phyloP scores from a whole-genome alignment of 2,888 invertebrate species.

The Ceramica pisi region DNA sequence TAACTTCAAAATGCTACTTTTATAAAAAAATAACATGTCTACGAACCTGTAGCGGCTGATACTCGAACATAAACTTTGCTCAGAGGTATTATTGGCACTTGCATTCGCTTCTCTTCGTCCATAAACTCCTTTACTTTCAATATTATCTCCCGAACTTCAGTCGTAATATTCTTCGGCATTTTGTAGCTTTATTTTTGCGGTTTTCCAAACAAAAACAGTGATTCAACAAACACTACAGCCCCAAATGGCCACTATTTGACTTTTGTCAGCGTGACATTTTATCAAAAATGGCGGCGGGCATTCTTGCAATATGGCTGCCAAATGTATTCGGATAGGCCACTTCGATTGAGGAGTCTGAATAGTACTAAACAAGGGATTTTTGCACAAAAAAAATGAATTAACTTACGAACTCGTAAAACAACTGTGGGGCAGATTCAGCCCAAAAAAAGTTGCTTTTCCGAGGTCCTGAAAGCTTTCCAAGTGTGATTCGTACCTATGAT shows the following conservation, averaged over 20 bases:
- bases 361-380: no score
- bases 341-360: no score
- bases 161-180: constrained; percentile 88
- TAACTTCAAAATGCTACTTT: background rate
- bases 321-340: constrained; percentile 13
- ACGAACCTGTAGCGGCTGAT: constrained; percentile 86
- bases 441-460: no score
- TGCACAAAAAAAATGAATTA: no score
- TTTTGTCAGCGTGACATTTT: constrained; percentile 56
- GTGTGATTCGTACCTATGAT: no score
- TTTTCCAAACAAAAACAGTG: constrained; percentile 58
- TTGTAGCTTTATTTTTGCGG: constrained; percentile 59
- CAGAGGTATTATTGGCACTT: constrained; percentile 87
- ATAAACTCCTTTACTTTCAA: constrained; percentile 88
- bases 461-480: no score
- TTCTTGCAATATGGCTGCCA: constrained; percentile 10
- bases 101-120: constrained; percentile 89
- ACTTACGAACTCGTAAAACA: no score
- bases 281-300: constrained; percentile 41
- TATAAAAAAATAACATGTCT: constrained; percentile 26
- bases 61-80: constrained; percentile 88
- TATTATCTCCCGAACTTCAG: constrained; percentile 88
- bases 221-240: constrained; percentile 1
- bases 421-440: no score
- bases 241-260: constrained; percentile 55